Evolutionary conservation across 1,140 invertebrate species (phyloP).

Genomic region (Halyomorpha halys): DNA sequence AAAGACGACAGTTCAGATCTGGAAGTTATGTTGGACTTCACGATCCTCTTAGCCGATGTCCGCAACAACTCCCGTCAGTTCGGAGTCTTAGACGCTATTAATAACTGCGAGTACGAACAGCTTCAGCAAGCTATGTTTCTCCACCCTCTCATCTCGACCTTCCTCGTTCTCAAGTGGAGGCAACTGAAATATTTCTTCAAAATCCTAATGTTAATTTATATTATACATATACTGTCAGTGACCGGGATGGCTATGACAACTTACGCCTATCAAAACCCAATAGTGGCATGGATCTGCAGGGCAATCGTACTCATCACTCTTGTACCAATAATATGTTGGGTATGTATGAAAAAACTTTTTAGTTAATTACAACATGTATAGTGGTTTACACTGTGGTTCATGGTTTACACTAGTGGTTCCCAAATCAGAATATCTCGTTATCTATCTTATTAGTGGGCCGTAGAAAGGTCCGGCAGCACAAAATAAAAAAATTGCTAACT

Average conservation of each 20-base stretch:
- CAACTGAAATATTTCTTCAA: slow-evolving; percentile 37
- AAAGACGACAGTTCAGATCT: not conserved
- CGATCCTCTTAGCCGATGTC: not conserved
- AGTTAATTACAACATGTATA: too few species aligned
- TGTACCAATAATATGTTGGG: too few species aligned
- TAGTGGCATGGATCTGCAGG: too few species aligned
- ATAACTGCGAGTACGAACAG: slow-evolving; percentile 40
- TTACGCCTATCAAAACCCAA: too few species aligned
- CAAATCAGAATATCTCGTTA: too few species aligned
- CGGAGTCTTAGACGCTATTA: slow-evolving; percentile 41
- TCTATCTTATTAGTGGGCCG: too few species aligned
- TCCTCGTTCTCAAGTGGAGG: slow-evolving; percentile 40
- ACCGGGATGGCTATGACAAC: slow-evolving; percentile 11
- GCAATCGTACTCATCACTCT: too few species aligned
- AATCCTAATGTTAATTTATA: slow-evolving; percentile 36
- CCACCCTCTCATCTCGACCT: slow-evolving; percentile 40
- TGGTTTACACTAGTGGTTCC: too few species aligned
- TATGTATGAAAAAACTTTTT: slow-evolving; percentile 1
- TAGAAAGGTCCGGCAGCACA: too few species aligned
- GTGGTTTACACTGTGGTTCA: too few species aligned
- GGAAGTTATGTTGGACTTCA: not conserved
- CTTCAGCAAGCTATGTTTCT: slow-evolving; percentile 39
- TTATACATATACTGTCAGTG: slow-evolving; percentile 36
- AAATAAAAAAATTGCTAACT: too few species aligned
- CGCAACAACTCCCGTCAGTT: slow-evolving; percentile 32